Conservation (phyloP, 2,113 vertebrate species). For the Bubo bubo region DNA sequence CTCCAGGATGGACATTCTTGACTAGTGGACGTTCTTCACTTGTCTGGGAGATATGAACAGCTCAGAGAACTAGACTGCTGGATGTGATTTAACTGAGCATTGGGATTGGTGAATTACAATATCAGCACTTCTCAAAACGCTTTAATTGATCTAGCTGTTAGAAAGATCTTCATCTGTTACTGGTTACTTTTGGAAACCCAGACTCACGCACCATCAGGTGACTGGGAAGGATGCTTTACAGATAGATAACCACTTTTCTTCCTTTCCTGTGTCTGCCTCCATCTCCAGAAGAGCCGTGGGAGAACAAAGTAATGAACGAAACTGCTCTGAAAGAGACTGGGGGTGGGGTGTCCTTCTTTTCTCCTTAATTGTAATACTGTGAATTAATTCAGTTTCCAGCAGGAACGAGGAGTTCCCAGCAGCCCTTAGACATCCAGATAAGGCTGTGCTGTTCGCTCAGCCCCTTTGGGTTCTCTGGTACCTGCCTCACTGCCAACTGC, state of each 20-base stretch:
- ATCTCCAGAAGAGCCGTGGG: neutral
- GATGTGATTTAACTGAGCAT: neutral
- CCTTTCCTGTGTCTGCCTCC: neutral
- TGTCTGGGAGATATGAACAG: neutral
- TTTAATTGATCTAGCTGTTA: neutral
- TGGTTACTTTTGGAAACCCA: neutral
- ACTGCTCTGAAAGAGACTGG: neutral
- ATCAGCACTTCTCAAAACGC: neutral
- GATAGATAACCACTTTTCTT: neutral
- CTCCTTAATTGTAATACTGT: conserved; percentile 29
- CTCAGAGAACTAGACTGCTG: neutral
- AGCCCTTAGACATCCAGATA: conserved; percentile 51
- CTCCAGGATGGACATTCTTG: fast-evolving
- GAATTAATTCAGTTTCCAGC: conserved; percentile 46
- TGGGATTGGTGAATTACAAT: neutral
- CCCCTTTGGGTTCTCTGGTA: conserved; percentile 45
- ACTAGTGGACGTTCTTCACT: neutral
- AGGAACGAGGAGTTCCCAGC: conserved; percentile 25
- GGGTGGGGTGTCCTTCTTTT: conserved; percentile 33
- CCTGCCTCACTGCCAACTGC: conserved; percentile 38
- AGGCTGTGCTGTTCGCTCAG: conserved; percentile 39
- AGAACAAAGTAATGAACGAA: neutral
- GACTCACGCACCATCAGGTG: neutral
- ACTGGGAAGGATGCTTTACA: neutral
- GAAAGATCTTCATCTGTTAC: neutral